Evolutionary conservation across 2,113 vertebrate genomes (phyloP), one percentile per base, ranked within the genome.

Genomic region (Centropus bengalensis): DNA sequence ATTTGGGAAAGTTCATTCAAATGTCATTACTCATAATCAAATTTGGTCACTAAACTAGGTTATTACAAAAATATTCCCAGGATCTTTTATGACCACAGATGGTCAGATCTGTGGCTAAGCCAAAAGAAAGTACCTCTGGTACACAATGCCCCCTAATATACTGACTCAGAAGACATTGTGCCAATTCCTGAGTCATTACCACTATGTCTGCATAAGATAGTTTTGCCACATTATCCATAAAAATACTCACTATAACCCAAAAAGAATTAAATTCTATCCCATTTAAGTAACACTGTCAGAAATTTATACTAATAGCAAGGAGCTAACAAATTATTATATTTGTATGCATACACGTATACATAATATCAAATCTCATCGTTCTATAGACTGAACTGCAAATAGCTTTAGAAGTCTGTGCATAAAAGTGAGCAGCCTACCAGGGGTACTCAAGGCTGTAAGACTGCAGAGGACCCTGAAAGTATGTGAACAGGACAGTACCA

Each of bases 51-150:
- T 78, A 59, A 97, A 82, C 40, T 86, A 83, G 93, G 88, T 91
- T 91, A 83, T 90, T 93, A 42, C 47, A 95, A 91, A 92, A 95
- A 96, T 93, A 95, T 92, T 96, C 93, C 91, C 93, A 94, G 85
- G 91, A 93, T 90, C 56, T 95, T 95, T 96, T 90, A 93, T 95
- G 84, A 93, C 93, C 85, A 94, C 93, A 96, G 93, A 93, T 94
- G 94, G 95, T 92, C 93, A 96, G 54, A 69, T 84, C 88, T 59
- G 69, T 5, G 2, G 62, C 51, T 88, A 95, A 83, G 88, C 93
- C 95, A 95, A 75, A 90, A 83, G 76, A 82, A 93, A 95, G 86
- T 86, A 96, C 88, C 85, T 83, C 87, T 95, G 82, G 85, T 91
- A 91, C 93, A 90, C 40, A 90, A 88, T 93, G 76, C 56, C 91